Conservation (phyloP, 1,140 invertebrate genomes). For the Drosophila kohkoa region DNA sequence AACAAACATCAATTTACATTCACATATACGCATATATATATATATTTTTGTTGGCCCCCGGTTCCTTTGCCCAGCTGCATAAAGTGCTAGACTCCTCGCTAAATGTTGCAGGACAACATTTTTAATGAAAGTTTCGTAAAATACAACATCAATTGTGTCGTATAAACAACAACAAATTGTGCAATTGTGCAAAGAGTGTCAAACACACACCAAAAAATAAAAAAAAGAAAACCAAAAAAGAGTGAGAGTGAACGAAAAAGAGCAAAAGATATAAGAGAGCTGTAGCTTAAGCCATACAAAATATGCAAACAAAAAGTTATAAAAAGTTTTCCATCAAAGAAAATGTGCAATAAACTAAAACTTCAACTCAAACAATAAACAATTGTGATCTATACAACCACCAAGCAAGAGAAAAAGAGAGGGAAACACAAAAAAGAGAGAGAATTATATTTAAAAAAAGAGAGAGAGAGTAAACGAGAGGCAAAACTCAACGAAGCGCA, state of each 20-base stretch:
- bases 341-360: conserved; percentile 76
- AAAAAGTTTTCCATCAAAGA: conserved; percentile 43
- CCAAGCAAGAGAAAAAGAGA: conserved; percentile 8
- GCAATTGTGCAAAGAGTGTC: conserved; percentile 49
- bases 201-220: conserved; percentile 4
- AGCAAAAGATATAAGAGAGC: conserved; percentile 7
- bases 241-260: conserved; percentile 10
- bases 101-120: conserved; percentile 74
- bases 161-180: conserved; percentile 58
- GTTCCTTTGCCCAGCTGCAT: conserved; percentile 3
- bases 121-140: conserved; percentile 22
- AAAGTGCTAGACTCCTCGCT: conserved; percentile 34
- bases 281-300: conserved; percentile 18
- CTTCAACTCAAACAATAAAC: conserved; percentile 22
- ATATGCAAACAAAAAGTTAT: conserved; percentile 10
- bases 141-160: conserved; percentile 30
- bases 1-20: conserved; percentile 35
- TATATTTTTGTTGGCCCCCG: conserved; percentile 39
- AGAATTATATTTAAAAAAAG: conserved; percentile 15
- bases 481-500: conserved; percentile 62
- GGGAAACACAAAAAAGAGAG: conserved; percentile 19
- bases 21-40: conserved; percentile 17
- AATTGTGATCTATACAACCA: conserved; percentile 59
- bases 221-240: background rate
- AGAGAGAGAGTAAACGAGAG: background rate